Evolutionary conservation across 2,113 vertebrate genomes (phyloP).

Genomic region (Hemibagrus wyckioides): DNA sequence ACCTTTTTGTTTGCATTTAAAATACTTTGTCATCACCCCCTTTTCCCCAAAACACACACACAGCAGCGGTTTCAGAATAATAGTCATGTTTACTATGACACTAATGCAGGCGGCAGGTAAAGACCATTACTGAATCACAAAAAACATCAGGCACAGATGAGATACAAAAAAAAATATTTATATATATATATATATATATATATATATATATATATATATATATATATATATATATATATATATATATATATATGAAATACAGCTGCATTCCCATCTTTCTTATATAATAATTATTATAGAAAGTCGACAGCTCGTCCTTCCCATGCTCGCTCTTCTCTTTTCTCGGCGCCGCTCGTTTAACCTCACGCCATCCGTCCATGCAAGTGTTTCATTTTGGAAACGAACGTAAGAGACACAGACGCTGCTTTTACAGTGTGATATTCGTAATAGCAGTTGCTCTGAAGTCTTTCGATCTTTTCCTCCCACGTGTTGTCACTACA

Average conservation of each 20-base stretch:
- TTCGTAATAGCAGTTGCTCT: conserved; percentile 46
- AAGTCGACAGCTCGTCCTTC: background rate
- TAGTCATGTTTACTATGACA: conserved; percentile 73
- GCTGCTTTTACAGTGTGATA: background rate
- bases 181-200: background rate
- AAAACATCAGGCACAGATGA: conserved; percentile 63
- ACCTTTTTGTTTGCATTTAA: background rate
- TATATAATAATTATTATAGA: conserved; percentile 15
- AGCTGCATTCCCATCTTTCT: conserved; percentile 45
- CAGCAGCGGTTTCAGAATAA: conserved; percentile 46
- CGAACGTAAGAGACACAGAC: conserved; percentile 23
- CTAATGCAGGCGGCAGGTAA: conserved; percentile 69
- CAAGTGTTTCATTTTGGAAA: conserved; percentile 28
- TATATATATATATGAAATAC: conserved; percentile 39
- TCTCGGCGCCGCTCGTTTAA: background rate
- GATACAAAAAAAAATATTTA: background rate
- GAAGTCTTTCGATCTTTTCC: conserved; percentile 19
- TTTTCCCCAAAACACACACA: conserved; percentile 18
- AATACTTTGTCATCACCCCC: background rate
- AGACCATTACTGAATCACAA: conserved; percentile 67
- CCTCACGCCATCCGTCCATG: conserved; percentile 24
- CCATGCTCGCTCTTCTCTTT: background rate
- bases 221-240: background rate
- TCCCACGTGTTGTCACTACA: conserved; percentile 28
- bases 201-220: background rate